Conservation (phyloP, 2,113 vertebrate species). For the Ovibos moschatus region DNA sequence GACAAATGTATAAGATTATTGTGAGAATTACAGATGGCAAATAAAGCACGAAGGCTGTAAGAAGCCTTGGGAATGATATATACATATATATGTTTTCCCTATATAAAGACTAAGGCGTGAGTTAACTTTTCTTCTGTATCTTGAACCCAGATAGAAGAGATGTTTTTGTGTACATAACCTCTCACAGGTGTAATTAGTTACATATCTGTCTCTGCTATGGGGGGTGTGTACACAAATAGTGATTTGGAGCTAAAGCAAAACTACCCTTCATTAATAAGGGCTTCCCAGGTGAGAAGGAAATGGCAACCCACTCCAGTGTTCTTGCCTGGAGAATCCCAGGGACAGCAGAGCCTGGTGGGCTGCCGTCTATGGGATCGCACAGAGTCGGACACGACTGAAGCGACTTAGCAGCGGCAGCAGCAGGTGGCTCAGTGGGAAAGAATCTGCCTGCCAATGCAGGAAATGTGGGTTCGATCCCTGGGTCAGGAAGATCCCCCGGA, state of each 20-base stretch:
- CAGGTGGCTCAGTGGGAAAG: not conserved
- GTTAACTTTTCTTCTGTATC: not conserved
- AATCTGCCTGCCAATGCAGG: not conserved
- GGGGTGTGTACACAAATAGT: not conserved
- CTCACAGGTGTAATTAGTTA: not conserved
- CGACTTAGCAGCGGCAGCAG: no score
- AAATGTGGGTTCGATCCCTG: not conserved
- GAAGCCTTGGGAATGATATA: not conserved
- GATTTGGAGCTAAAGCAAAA: not conserved
- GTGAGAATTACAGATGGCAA: not conserved
- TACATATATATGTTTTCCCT: not conserved
- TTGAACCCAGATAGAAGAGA: not conserved
- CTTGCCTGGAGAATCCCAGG: no score
- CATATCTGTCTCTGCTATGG: not conserved
- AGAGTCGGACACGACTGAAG: no score
- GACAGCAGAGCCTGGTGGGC: no score
- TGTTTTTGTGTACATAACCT: not conserved
- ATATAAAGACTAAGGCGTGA: not conserved
- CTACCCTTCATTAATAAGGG: not conserved
- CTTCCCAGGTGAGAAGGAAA: not conserved
- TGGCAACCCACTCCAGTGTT: no score
- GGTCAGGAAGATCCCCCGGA: not conserved
- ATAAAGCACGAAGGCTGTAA: not conserved
- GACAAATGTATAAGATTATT: not conserved
- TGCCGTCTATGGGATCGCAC: no score